Evolutionary conservation across 2,113 vertebrate species (phyloP).

Genomic region (Tragelaphus imberbis): DNA sequence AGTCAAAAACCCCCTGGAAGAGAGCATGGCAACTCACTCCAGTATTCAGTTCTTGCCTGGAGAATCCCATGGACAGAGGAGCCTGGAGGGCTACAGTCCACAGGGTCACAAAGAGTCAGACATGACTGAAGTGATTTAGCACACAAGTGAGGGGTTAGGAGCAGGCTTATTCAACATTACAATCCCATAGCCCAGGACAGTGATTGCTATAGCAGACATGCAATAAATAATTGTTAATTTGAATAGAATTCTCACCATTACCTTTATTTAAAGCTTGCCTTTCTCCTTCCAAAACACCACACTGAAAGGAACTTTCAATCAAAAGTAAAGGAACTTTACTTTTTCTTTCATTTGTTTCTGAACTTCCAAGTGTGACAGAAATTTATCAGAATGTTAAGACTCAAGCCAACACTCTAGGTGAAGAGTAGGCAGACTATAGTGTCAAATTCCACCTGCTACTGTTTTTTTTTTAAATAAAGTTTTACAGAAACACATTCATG

Average conservation of each 20-base stretch:
- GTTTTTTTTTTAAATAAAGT: neutral
- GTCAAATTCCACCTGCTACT: neutral
- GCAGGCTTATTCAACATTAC: neutral
- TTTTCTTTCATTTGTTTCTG: neutral
- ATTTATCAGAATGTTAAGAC: neutral
- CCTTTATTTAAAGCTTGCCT: neutral
- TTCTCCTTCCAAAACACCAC: neutral
- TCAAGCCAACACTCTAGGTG: neutral
- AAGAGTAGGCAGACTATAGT: neutral
- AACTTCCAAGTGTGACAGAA: neutral
- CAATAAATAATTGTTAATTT: neutral
- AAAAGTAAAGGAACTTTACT: neutral
- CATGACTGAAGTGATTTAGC: neutral
- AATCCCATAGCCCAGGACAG: neutral
- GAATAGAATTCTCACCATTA: neutral
- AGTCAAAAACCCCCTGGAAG: neutral
- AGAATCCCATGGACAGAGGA: neutral
- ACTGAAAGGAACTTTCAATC: neutral
- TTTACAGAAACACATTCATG: neutral
- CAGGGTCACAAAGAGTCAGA: neutral
- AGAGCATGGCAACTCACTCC: neutral
- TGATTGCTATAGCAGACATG: neutral
- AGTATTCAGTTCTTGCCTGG: neutral
- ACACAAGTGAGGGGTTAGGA: rapidly evolving
- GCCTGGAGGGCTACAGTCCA: neutral